phyloP scores from a whole-genome alignment of 2,113 vertebrate species.

The Elachura formosa region DNA sequence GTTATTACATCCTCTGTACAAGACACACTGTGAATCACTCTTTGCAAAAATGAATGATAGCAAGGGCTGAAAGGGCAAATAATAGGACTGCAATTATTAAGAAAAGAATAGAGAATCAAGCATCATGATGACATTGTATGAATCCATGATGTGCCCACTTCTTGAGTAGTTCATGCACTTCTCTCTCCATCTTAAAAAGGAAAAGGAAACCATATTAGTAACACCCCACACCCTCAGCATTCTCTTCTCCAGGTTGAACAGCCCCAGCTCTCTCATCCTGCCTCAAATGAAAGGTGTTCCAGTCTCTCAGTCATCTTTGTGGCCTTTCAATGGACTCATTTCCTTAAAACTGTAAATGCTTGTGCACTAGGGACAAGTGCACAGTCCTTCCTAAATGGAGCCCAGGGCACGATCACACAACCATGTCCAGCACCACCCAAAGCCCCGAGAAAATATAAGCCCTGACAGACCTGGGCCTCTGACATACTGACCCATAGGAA shows the following conservation, averaged over 20 bases:
- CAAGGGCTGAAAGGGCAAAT: background rate
- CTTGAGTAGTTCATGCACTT: background rate
- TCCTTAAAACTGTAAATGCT: background rate
- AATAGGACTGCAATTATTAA: background rate
- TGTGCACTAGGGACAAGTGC: background rate
- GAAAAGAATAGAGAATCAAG: background rate
- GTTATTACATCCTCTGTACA: background rate
- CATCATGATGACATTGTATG: background rate
- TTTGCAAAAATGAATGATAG: background rate
- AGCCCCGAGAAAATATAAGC: background rate
- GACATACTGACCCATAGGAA: background rate
- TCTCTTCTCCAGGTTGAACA: background rate
- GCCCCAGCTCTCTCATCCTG: background rate
- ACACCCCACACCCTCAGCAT: rapidly evolving
- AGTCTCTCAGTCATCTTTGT: background rate
- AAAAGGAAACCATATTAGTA: background rate
- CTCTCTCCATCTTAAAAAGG: background rate
- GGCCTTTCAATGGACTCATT: background rate
- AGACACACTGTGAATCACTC: background rate
- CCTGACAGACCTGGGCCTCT: background rate
- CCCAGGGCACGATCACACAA: background rate
- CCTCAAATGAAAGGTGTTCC: background rate
- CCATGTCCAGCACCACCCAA: background rate
- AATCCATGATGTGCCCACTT: background rate
- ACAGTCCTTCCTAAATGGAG: background rate